A percentile compares a stretch with the other conserved stretches of the same genome.
phyloP scores from a whole-genome alignment of 1,140 invertebrate species.

The Cotesia glomerata region DNA sequence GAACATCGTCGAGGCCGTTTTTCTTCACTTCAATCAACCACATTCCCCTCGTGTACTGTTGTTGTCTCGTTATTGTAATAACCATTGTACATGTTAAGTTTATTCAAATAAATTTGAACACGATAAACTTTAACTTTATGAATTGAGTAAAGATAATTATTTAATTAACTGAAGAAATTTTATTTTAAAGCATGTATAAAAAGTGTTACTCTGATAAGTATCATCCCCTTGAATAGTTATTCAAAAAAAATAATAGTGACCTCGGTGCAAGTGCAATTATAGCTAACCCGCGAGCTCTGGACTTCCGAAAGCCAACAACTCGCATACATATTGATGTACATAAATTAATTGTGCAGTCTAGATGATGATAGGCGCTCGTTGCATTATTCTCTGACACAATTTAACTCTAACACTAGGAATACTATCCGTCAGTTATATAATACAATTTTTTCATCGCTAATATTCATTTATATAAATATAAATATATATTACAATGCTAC shows the following conservation, averaged over 20 bases:
- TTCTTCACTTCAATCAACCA: constrained; percentile 35
- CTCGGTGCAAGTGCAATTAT: constrained; percentile 25
- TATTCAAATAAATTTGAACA: no score
- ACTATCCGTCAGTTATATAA: constrained; percentile 18
- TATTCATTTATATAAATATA: neutral
- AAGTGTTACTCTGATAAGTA: neutral
- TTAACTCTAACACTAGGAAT: constrained; percentile 1
- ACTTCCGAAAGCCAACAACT: constrained; percentile 22
- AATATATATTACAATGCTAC: no score
- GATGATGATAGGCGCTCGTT: constrained; percentile 1
- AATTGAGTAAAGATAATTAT: no score
- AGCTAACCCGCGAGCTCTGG: constrained; percentile 15
- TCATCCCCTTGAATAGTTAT: constrained; percentile 17
- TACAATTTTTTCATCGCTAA: constrained; percentile 10
- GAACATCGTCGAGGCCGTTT: constrained; percentile 41
- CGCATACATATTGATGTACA: constrained; percentile 37
- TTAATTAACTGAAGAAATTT: neutral
- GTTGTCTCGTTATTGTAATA: neutral
- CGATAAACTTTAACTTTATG: no score
- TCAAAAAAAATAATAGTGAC: constrained; percentile 4
- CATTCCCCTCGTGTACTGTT: constrained; percentile 20
- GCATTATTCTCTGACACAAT: constrained; percentile 32
- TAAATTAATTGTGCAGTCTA: constrained; percentile 36
- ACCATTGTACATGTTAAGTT: no score
- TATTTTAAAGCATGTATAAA: neutral